phyloP scores from a whole-genome alignment of 2,888 invertebrate genomes.

The Xestia ashworthii region DNA sequence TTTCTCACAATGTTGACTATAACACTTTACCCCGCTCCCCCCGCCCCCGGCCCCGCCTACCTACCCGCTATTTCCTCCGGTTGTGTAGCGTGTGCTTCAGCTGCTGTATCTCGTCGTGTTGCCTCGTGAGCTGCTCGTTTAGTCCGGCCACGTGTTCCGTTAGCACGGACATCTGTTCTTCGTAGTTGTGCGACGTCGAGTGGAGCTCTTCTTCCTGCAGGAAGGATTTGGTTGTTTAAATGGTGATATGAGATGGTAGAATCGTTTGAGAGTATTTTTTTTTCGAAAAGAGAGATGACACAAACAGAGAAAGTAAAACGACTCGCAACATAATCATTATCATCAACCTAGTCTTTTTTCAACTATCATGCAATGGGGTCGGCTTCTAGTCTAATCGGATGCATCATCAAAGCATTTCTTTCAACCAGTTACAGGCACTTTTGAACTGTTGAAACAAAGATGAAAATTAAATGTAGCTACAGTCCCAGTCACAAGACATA shows the following conservation, averaged over 20 bases:
- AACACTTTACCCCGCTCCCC: not conserved
- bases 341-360: no score
- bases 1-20: not conserved
- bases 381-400: no score
- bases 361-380: no score
- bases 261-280: not conserved
- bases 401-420: no score
- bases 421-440: no score
- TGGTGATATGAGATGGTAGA: not conserved
- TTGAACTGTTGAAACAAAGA: no score
- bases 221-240: not conserved
- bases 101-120: constrained; percentile 95
- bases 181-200: constrained; percentile 92
- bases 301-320: not conserved
- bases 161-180: constrained; percentile 91
- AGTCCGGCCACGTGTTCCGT: constrained; percentile 92
- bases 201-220: constrained; percentile 91
- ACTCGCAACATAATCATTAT: no score
- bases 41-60: not conserved
- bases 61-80: constrained; percentile 83
- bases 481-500: no score
- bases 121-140: constrained; percentile 95
- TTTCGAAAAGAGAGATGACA: not conserved
- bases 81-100: constrained; percentile 91
- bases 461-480: no score